These are phyloP conservation scores for Hiodon alosoides DNA, from an alignment of 2,113 vertebrate species.

Conservation along the genomic window DNA sequence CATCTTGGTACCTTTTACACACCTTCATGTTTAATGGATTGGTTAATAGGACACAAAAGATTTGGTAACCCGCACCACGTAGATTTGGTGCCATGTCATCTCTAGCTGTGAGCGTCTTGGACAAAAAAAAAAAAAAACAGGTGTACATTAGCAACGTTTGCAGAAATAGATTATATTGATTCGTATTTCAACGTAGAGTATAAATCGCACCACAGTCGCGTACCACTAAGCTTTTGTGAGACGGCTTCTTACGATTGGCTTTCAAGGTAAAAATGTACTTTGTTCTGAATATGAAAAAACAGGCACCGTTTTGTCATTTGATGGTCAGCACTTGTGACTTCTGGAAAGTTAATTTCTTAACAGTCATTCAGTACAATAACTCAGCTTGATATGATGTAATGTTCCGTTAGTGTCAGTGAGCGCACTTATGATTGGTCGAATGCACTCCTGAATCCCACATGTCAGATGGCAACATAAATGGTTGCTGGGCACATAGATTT, in stretches of 20 bases:
- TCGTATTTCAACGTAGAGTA: background rate
- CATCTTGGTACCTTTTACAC: background rate
- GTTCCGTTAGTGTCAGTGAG: background rate
- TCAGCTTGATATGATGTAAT: background rate
- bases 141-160: background rate
- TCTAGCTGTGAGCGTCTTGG: background rate
- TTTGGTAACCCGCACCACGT: background rate
- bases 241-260: background rate
- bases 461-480: background rate
- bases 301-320: background rate
- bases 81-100: background rate
- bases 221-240: background rate
- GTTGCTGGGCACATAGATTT: background rate
- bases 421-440: background rate
- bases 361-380: no score
- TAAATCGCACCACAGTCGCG: background rate
- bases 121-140: no score
- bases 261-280: background rate
- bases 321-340: background rate
- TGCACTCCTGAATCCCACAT: background rate
- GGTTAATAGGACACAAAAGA: background rate
- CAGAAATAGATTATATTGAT: background rate
- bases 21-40: background rate
- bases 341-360: background rate
- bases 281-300: background rate